Evolutionary conservation across 2,113 vertebrate species (phyloP).

Genomic region (Cyanocitta stelleri): DNA sequence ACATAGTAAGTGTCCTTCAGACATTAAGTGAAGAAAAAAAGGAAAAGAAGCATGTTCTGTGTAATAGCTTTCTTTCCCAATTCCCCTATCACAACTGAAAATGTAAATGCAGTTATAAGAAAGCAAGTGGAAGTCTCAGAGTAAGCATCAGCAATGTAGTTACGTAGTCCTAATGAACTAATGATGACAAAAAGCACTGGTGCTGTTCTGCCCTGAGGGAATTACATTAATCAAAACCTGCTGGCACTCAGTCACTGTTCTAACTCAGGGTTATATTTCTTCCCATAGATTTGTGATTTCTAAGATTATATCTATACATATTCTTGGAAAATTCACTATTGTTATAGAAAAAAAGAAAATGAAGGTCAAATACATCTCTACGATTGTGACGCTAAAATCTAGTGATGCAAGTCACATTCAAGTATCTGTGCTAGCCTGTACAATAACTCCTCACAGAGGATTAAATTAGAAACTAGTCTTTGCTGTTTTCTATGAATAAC

Average conservation of each 20-base stretch:
- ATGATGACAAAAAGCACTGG: neutral
- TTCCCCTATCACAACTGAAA: neutral
- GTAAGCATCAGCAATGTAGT: neutral
- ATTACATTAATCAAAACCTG: neutral
- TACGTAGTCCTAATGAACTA: neutral
- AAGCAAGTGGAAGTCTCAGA: neutral
- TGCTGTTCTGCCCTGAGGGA: neutral
- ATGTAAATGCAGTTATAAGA: neutral
- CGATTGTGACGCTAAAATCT: neutral
- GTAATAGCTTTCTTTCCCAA: neutral
- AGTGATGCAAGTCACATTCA: neutral
- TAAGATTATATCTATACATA: neutral
- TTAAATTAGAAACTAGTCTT: neutral
- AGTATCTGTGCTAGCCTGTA: neutral
- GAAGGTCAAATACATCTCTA: neutral
- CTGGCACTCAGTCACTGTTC: neutral
- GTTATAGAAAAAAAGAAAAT: neutral
- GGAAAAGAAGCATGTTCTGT: neutral
- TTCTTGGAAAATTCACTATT: neutral
- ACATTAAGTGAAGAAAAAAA: neutral
- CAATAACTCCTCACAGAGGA: neutral
- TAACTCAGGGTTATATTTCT: neutral
- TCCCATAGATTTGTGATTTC: neutral
- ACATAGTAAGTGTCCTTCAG: neutral
- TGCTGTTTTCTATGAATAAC: neutral